Evolutionary conservation across 2,113 vertebrate species (phyloP), one percentile per base, ranked within the genome.

Genomic region (Trachemys scripta): DNA sequence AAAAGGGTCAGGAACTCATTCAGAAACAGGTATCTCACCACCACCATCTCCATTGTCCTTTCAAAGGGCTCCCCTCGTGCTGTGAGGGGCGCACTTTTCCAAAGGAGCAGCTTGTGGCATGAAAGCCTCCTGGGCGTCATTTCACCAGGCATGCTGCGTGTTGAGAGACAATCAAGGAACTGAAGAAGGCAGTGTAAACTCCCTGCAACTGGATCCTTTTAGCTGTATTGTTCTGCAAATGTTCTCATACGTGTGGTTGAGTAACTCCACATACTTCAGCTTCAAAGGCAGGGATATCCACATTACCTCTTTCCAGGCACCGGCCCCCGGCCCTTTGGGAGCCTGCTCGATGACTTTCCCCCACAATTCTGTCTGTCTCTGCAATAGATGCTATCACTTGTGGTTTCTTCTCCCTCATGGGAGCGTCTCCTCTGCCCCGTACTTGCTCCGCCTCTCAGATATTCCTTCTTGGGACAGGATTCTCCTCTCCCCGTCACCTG

Each of bases 1-100:
- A 99, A 92, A 99, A 99, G 94, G 99, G 99, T 31, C 99, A 99
- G 96, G 99, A 99, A 91, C 99, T 99, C 38, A 99, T 99, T 97
- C 99, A 99, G 98, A 99, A 99, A 95, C 99, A 99, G 99, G 99
- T 99, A 96, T 29, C 45, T 78, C 80, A 50, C 45, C 80, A 22
- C 29, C 59, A 78, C n/a, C 29, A 85, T 29, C 29, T 89, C 76
- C 81, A n/a, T 84, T 62, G 72, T 29, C 4, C 29, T 19, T 45
- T 85, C 80, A 53, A 91, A 75, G 17, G 2, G 9, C 57, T 85
- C 56, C 4, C 5, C 5, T 78, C 31, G 4, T 57, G 31, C 47
- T 85, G 31, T 10, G 88, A 72, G 51, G 47, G 22, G n/a, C 45
- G 16, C 82, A 22, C 31, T 90, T 88, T 91, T 25, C 91, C 92